A percentile compares a stretch with the other conserved stretches of the same genome.
These are phyloP conservation scores for Platichthys stellatus DNA, from an alignment of 2,113 vertebrate genomes.

Conservation along the genomic window DNA sequence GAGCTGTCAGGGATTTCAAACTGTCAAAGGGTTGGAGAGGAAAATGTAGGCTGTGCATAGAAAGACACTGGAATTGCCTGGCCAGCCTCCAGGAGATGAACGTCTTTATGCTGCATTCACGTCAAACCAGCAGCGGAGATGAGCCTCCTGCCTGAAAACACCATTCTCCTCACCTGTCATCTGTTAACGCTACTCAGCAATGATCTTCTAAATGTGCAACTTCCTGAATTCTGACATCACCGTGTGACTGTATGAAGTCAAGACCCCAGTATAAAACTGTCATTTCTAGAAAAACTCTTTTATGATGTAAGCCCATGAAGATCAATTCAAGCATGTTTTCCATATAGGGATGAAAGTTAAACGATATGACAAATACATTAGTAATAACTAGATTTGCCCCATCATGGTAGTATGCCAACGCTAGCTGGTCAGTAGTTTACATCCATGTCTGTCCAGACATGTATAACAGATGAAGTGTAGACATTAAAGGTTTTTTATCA, in stretches of 20 bases:
- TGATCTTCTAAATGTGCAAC: background rate
- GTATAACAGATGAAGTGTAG: background rate
- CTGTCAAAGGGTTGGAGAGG: slow-evolving; percentile 33
- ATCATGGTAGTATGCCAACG: background rate
- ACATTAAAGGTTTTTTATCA: background rate
- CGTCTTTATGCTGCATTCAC: slow-evolving; percentile 35
- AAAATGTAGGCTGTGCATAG: slow-evolving; percentile 11
- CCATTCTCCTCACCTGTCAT: slow-evolving; percentile 18
- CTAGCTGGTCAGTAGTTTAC: background rate
- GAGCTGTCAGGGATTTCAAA: slow-evolving; percentile 62
- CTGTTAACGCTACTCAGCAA: slow-evolving; percentile 17
- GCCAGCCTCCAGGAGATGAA: slow-evolving; percentile 40
- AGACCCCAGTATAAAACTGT: background rate
- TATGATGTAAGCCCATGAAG: background rate
- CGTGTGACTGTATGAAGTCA: background rate
- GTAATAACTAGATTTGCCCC: background rate
- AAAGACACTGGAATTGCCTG: slow-evolving; percentile 21
- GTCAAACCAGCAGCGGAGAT: slow-evolving; percentile 24
- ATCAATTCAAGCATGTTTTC: background rate
- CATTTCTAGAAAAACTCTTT: background rate
- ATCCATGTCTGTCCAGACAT: background rate
- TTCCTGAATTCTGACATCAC: background rate
- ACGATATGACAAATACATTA: background rate
- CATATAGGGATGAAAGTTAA: background rate
- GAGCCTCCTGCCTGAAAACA: slow-evolving; percentile 27